A percentile compares a stretch with the other conserved stretches of the same genome.
Conservation (phyloP, 2,888 invertebrate species). For the Drosophila rellima region DNA sequence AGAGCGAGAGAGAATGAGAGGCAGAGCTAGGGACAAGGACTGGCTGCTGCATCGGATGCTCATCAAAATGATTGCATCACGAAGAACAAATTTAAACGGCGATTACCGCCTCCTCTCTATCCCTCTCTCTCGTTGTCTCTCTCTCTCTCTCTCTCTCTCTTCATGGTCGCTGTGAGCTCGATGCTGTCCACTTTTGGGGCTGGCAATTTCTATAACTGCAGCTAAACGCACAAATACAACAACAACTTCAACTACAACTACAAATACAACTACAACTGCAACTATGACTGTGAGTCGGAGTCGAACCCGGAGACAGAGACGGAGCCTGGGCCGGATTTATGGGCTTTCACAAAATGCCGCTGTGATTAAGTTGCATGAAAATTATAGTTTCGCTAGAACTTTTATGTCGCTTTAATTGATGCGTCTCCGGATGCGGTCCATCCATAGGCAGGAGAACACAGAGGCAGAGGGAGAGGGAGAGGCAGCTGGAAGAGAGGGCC, state of each 20-base stretch:
- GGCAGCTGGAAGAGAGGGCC: slow-evolving; percentile 10
- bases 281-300: slow-evolving; percentile 20
- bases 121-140: background rate
- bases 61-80: slow-evolving; percentile 82
- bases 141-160: background rate
- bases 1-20: slow-evolving; percentile 7
- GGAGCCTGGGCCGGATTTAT: slow-evolving; percentile 50
- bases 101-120: slow-evolving; percentile 56
- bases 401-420: slow-evolving; percentile 78
- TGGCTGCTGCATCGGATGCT: slow-evolving; percentile 57
- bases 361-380: slow-evolving; percentile 74
- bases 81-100: slow-evolving; percentile 83
- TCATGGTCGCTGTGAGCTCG: slow-evolving; percentile 41
- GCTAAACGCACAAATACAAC: slow-evolving; percentile 64
- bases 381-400: slow-evolving; percentile 76
- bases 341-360: slow-evolving; percentile 70
- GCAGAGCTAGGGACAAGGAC: slow-evolving; percentile 18
- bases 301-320: slow-evolving; percentile 7
- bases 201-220: slow-evolving; percentile 76
- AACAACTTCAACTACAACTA: slow-evolving; percentile 15
- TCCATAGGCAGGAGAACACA: slow-evolving; percentile 5
- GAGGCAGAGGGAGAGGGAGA: background rate
- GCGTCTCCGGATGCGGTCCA: slow-evolving; percentile 68
- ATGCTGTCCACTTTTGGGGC: slow-evolving; percentile 64
- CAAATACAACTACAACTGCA: slow-evolving; percentile 17